A percentile compares a stretch with the other conserved stretches of the same genome.
Conservation (phyloP, 1,140 invertebrate species). For the Lithobius niger region DNA sequence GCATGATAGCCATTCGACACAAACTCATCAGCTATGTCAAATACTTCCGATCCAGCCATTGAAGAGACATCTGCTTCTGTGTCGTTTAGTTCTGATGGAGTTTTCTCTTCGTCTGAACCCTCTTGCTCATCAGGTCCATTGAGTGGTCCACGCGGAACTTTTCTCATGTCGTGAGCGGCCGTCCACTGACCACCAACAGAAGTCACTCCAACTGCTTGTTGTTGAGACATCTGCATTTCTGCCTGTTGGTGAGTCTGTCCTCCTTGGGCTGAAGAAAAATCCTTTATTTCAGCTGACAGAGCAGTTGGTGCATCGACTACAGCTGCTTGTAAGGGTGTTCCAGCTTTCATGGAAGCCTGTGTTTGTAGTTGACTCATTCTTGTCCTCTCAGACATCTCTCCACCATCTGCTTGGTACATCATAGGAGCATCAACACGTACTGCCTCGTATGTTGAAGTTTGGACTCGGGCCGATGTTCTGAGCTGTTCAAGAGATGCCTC, state of each 20-base stretch:
- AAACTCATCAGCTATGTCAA: not conserved
- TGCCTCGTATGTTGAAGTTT: conserved; percentile 14
- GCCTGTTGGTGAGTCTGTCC: not conserved
- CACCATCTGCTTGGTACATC: conserved; percentile 14
- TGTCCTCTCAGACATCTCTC: not conserved
- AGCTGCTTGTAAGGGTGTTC: not conserved
- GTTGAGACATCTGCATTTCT: not conserved
- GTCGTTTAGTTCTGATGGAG: conserved; percentile 11
- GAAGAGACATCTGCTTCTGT: conserved; percentile 15
- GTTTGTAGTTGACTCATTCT: not conserved
- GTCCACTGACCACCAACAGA: not conserved
- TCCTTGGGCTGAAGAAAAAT: not conserved
- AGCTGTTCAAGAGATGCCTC: not conserved
- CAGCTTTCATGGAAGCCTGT: not conserved
- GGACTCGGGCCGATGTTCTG: not conserved
- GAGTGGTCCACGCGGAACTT: not conserved
- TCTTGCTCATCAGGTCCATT: not conserved
- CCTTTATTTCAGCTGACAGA: not conserved
- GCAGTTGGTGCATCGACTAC: not conserved
- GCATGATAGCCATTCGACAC: too few species aligned
- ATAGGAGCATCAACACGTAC: conserved; percentile 15
- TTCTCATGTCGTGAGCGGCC: not conserved
- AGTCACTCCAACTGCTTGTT: not conserved
- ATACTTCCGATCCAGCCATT: not conserved
- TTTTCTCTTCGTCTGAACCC: conserved; percentile 8